Evolutionary conservation across 2,888 invertebrate genomes (phyloP).

Genomic region (Alsophila aescularia): DNA sequence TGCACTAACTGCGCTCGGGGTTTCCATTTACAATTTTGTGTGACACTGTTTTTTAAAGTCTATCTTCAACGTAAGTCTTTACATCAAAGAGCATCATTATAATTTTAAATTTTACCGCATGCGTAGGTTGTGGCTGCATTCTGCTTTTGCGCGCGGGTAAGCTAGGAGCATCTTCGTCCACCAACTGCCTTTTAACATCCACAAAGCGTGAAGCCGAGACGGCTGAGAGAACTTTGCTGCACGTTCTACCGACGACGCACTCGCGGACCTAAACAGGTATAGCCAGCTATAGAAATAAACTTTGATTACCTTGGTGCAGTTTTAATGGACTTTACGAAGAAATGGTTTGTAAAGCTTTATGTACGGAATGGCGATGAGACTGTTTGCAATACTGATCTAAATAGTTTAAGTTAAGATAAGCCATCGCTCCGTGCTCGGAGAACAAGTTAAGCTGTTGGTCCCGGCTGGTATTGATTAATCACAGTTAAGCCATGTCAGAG

Average conservation of each 20-base stretch:
- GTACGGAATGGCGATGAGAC: neutral
- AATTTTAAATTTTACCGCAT: conserved; percentile 51
- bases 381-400: neutral
- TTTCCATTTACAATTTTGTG: too few relatives aligned
- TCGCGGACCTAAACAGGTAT: conserved; percentile 60
- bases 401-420: too few relatives aligned
- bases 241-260: conserved; percentile 62
- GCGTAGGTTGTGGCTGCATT: conserved; percentile 57
- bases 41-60: too few relatives aligned
- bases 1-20: too few relatives aligned
- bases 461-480: too few relatives aligned
- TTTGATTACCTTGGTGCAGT: conserved; percentile 4
- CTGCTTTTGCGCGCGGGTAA: conserved; percentile 47
- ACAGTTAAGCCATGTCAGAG: too few relatives aligned
- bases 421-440: too few relatives aligned
- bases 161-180: conserved; percentile 39
- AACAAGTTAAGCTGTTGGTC: too few relatives aligned
- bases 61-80: too few relatives aligned
- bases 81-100: neutral
- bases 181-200: conserved; percentile 50
- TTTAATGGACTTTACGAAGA: conserved; percentile 5
- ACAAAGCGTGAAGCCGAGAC: conserved; percentile 45
- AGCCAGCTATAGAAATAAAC: neutral
- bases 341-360: conserved; percentile 1
- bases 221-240: conserved; percentile 58